phyloP scores from a whole-genome alignment of 2,888 invertebrate species.

The Drosophila borealis region DNA sequence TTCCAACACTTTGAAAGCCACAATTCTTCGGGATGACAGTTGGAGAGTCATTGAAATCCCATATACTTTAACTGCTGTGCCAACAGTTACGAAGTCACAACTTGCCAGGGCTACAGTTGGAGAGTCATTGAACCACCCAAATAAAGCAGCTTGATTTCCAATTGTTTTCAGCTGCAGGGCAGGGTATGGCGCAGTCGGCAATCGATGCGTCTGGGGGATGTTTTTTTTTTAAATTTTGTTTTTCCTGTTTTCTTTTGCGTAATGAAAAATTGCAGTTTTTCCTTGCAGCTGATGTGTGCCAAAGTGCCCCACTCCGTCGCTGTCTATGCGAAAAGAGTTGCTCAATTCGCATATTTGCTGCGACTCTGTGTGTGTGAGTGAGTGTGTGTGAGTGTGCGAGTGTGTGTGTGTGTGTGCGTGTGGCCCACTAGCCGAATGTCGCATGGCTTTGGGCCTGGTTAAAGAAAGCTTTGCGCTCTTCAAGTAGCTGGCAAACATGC shows the following conservation, averaged over 20 bases:
- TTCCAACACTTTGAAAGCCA: too few relatives aligned
- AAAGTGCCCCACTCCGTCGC: background rate
- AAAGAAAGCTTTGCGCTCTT: conserved; percentile 26
- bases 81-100: too few relatives aligned
- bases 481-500: conserved; percentile 31
- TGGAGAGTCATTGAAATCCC: too few relatives aligned
- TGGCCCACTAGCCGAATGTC: conserved; percentile 37
- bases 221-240: background rate
- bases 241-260: conserved; percentile 38
- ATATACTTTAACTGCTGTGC: too few relatives aligned
- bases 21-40: too few relatives aligned
- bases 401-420: conserved; percentile 1
- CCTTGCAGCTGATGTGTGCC: conserved; percentile 32
- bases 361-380: too few relatives aligned
- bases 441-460: conserved; percentile 14
- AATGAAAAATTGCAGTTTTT: conserved; percentile 42
- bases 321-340: conserved; percentile 7
- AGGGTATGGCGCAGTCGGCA: conserved; percentile 3
- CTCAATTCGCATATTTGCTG: conserved; percentile 30
- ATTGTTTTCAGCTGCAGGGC: background rate
- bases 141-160: too few relatives aligned
- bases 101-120: too few relatives aligned
- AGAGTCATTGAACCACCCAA: too few relatives aligned
- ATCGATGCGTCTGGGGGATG: too few relatives aligned
- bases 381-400: background rate